These are phyloP conservation scores for Scolopax mira DNA, from an alignment of 2,113 vertebrate genomes.

Conservation along the genomic window DNA sequence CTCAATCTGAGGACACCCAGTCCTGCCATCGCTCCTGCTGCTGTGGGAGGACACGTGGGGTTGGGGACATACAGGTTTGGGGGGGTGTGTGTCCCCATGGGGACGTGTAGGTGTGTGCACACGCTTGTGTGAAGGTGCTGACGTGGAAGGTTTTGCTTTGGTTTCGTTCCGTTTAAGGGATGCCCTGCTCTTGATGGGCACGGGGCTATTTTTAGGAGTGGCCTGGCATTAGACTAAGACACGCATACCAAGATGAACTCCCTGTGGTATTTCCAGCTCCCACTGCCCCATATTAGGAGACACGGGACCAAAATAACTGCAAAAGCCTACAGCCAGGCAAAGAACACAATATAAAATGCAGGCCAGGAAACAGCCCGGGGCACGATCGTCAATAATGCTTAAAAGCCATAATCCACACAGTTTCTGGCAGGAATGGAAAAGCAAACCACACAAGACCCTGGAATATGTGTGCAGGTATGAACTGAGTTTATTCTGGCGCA, in stretches of 20 bases:
- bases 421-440: conserved; percentile 1
- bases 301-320: not conserved
- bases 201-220: not conserved
- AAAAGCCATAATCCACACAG: not conserved
- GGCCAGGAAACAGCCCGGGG: not conserved
- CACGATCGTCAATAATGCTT: not conserved
- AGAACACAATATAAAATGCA: not conserved
- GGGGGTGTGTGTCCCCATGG: not conserved
- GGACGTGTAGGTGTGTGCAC: accelerated
- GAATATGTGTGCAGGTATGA: not conserved
- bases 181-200: not conserved
- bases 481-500: not conserved
- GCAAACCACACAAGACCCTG: not conserved
- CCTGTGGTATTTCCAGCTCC: not conserved
- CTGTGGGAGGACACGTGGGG: accelerated
- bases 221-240: not conserved
- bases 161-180: not conserved
- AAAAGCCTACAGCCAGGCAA: not conserved
- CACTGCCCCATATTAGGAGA: conserved; percentile 12
- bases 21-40: not conserved
- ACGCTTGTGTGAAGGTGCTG: accelerated
- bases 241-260: not conserved
- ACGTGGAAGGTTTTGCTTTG: not conserved
- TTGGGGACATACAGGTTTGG: accelerated
- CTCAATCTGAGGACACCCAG: accelerated